Conservation (phyloP, 2,888 invertebrate genomes). For the Protodeltote pygarga region DNA sequence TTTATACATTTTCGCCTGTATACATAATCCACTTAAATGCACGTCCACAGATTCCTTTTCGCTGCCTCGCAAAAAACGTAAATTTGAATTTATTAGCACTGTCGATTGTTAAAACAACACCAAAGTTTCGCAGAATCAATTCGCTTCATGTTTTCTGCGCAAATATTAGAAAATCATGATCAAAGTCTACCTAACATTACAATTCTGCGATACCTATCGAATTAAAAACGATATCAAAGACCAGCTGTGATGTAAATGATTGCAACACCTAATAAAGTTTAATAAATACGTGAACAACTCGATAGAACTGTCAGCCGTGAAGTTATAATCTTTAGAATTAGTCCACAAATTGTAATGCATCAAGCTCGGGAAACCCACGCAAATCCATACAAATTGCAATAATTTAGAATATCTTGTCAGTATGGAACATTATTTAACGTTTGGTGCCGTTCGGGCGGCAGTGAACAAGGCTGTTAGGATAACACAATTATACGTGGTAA, state of each 20-base stretch:
- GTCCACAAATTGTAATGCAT: slow-evolving; percentile 54
- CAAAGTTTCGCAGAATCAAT: slow-evolving; percentile 7
- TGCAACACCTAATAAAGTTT: slow-evolving; percentile 41
- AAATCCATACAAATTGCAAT: slow-evolving; percentile 57
- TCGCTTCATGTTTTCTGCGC: slow-evolving; percentile 1
- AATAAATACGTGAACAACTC: slow-evolving; percentile 32
- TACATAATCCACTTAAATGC: slow-evolving; percentile 28
- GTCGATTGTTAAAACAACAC: slow-evolving; percentile 32
- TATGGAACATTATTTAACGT: slow-evolving; percentile 43
- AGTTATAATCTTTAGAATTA: slow-evolving; percentile 55
- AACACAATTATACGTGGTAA: no score
- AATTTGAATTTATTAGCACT: slow-evolving; percentile 44
- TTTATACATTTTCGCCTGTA: slow-evolving; percentile 42
- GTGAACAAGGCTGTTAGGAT: slow-evolving; percentile 21
- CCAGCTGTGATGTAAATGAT: slow-evolving; percentile 20
- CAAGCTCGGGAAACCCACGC: slow-evolving; percentile 63
- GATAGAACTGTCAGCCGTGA: slow-evolving; percentile 42
- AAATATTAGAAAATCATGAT: slow-evolving; percentile 10
- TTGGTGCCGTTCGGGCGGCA: slow-evolving; percentile 34
- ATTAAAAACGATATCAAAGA: slow-evolving; percentile 6
- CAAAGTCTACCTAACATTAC: background rate
- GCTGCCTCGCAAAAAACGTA: slow-evolving; percentile 29
- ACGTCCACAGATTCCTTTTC: slow-evolving; percentile 27
- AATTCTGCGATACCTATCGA: slow-evolving; percentile 15
- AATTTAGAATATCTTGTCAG: slow-evolving; percentile 60